Conservation (phyloP, 2,888 invertebrate species). For the Amiota mariae region DNA sequence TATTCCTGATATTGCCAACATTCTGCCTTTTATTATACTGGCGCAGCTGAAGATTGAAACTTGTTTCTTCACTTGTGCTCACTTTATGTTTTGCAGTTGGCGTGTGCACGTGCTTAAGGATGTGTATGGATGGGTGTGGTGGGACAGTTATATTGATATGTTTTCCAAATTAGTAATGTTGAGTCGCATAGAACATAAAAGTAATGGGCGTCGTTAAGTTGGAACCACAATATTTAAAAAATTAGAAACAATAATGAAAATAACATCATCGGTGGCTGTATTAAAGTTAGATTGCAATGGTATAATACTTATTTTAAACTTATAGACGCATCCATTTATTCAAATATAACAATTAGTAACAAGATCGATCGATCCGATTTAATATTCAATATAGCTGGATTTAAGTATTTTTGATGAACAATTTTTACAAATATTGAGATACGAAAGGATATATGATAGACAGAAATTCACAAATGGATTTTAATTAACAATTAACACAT, state of each 20-base stretch:
- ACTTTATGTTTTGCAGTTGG: no score
- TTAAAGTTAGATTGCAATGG: no score
- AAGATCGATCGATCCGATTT: no score
- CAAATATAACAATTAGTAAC: no score
- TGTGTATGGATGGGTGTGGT: conserved; percentile 23
- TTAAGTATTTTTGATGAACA: no score
- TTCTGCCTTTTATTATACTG: conserved; percentile 58
- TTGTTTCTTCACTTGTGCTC: conserved; percentile 10
- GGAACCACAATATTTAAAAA: conserved; percentile 70
- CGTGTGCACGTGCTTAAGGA: conserved; percentile 46
- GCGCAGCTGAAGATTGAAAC: conserved; percentile 16
- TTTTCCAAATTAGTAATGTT: conserved; percentile 64
- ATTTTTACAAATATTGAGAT: no score
- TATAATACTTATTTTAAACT: no score
- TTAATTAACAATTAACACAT: no score
- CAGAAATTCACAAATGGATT: no score
- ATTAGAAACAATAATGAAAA: conserved; percentile 63
- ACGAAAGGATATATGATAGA: no score
- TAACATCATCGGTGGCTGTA: conserved; percentile 36
- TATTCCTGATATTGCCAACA: conserved; percentile 41
- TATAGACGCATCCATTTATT: no score
- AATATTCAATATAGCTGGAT: no score
- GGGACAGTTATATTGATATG: conserved; percentile 65
- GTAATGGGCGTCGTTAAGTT: conserved; percentile 61
- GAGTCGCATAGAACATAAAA: conserved; percentile 34